Base-by-base conservation (phyloP, 2,113 vertebrate genomes). In the Benthochromis sp. region DNA sequence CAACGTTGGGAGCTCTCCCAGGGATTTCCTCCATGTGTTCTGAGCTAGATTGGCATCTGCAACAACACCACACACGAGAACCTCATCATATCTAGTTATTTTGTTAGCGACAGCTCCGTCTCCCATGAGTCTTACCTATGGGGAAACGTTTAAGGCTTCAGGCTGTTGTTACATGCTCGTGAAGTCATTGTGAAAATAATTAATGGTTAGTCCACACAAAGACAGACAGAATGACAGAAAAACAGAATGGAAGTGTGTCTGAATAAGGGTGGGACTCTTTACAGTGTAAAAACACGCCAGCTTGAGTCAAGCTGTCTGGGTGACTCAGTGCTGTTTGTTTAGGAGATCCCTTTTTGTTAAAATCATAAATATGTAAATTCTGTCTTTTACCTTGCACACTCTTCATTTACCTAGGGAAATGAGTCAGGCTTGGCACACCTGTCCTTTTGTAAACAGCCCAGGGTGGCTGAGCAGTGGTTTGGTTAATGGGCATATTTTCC, bases 331-430 rank as follows among this genome's bases (percentile, higher is more conserved):
- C 57, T 89, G 13, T 92, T 89, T 90, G 88, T 84, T 87, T 88
- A 61, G 87, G 36, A 89, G 85, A 69, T 66, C 55, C 69, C 71
- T 71, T 81, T 88, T 61, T 21, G 9, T 78, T 40, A 81, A 82
- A 90, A 34, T 76, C 55, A 73, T 89, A 38, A 89, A 84, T 93
- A 94, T 93, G 86, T 81, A 95, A 95, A 95, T 57, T 21, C 69
- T 21, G 8, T 63, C 27, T 79, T 80, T 50, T 78, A 53, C 78
- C 53, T 3, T 4, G 9, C 82, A 38, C 53, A 17, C 84, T 87
- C 69, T 86, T 19, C 17, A 63, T 59, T 76, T 55, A 84, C 55
- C 83, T 19, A 90, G 86, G 92, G 85, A 95, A 94, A 95, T 94
- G 82, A 90, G 87, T 55, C 16, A 29, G 54, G 17, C 86, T 73